Evolutionary conservation across 2,888 invertebrate species (phyloP), one percentile per base, ranked within the genome.

Genomic region (Athalia cordata): DNA sequence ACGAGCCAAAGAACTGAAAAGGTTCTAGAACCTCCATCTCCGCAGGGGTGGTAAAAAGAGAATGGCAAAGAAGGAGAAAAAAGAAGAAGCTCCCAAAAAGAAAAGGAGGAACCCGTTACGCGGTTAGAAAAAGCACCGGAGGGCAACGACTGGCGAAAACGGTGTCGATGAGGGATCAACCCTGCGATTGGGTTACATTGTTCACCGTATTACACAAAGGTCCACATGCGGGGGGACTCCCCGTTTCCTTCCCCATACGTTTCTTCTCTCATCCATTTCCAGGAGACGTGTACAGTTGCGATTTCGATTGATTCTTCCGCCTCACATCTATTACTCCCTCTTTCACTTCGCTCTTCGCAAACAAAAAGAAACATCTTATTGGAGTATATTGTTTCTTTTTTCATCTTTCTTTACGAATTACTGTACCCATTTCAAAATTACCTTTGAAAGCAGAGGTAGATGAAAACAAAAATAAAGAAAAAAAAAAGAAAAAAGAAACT

Each of bases 131-230:
- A 57, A 72, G 72, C 47, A 9, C n/a, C 59, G 59, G 45, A 47
- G 47, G 15, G 64, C 1, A 50, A n/a, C 49, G 11, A 50, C 49
- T 50, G 62, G 62, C 62, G 75, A 75, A 75, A 75, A 62, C 75
- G 64, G 64, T 75, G 75, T 75, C 75, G 65, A 61, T 57, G 77
- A 47, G 70, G 67, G 78, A 67, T 76, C 80, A 82, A 79, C 80
- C 61, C 50, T 77, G 82, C 82, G 80, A 83, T 83, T 81, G 80
- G 81, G 78, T 79, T 80, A 83, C 81, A 83, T 83, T 83, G 82
- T 81, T 67, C 74, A 62, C 78, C 81, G 82, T 82, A 81, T 82
- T 82, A 70, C 76, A 83, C 81, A 83, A 83, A 83, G 82, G 81
- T 29, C 62, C 15, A 52, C n/a, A 64, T 29, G n/a, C 13, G 15